phyloP scores from a whole-genome alignment of 2,113 vertebrate species.

The Salvelinus sp. region DNA sequence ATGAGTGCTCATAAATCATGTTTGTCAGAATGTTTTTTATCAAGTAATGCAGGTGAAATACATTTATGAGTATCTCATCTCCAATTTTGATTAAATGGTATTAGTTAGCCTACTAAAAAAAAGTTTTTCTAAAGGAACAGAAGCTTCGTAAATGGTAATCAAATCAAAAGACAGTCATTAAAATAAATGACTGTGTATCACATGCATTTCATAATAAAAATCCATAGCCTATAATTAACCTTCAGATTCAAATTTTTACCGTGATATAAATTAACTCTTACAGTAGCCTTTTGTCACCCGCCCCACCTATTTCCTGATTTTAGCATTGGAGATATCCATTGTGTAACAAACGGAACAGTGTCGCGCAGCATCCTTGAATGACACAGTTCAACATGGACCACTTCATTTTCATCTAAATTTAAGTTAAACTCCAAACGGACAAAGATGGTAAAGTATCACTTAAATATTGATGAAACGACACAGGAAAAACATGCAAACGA shows the following conservation, averaged over 20 bases:
- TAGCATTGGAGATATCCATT: too few relatives aligned
- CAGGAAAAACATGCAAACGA: neutral
- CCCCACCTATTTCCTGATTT: too few relatives aligned
- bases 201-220: too few relatives aligned
- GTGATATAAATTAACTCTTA: too few relatives aligned
- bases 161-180: too few relatives aligned
- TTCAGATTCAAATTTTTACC: too few relatives aligned
- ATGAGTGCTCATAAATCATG: neutral
- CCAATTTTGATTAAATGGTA: neutral
- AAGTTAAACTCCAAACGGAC: conserved; percentile 3
- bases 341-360: too few relatives aligned
- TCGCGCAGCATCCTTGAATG: neutral
- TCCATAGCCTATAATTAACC: too few relatives aligned
- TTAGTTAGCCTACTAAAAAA: neutral
- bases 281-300: too few relatives aligned
- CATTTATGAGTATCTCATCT: neutral
- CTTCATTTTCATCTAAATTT: conserved; percentile 15
- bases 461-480: neutral
- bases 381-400: conserved; percentile 40
- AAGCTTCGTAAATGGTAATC: too few relatives aligned
- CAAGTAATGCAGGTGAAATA: neutral
- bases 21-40: neutral
- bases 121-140: neutral
- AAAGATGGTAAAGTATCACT: conserved; percentile 60
- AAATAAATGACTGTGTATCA: too few relatives aligned